Conservation (phyloP, 2,888 invertebrate genomes). For the Philonicus albiceps region DNA sequence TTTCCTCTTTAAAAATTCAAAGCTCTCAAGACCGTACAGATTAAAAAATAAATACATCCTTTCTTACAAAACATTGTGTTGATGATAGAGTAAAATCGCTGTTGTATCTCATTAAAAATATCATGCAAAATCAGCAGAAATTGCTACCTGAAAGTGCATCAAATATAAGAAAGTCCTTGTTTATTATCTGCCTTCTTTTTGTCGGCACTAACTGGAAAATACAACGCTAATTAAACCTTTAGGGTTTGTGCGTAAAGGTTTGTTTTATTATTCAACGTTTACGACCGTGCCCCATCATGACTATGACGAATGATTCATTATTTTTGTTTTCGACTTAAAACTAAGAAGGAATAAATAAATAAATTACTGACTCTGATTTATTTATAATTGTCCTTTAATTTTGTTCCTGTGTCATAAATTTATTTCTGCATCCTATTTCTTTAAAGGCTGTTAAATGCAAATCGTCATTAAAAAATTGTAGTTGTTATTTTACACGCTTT, state of each 20-base stretch:
- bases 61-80: not conserved
- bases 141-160: not conserved
- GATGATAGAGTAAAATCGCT: no score
- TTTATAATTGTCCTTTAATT: not conserved
- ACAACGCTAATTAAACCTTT: not conserved
- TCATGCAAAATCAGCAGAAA: not conserved
- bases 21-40: no score
- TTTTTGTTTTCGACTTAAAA: not conserved
- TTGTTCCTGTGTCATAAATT: not conserved
- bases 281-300: not conserved
- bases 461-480: not conserved
- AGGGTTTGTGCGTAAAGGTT: not conserved
- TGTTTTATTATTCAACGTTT: not conserved
- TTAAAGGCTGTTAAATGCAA: not conserved
- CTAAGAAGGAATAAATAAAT: not conserved
- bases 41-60: not conserved
- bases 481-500: not conserved
- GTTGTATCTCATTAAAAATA: not conserved
- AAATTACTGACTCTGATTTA: not conserved
- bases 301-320: not conserved
- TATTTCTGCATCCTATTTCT: not conserved
- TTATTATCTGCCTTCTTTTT: not conserved
- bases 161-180: not conserved
- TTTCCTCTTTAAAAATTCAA: no score
- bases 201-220: not conserved